Base-by-base conservation (phyloP, 2,888 invertebrate species). In the Lithophane socia region DNA sequence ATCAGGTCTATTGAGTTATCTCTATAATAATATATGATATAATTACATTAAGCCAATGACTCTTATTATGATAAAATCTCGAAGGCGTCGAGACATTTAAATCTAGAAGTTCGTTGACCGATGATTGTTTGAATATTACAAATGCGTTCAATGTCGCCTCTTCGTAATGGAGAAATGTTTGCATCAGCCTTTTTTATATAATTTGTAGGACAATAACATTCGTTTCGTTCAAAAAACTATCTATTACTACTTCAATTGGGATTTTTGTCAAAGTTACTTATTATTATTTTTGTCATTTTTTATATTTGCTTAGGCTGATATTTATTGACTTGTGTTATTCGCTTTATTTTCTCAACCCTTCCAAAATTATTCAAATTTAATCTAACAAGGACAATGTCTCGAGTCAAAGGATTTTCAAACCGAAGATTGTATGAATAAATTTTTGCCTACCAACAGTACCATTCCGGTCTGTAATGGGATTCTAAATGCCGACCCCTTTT, bases 91-190 rank as follows among this genome's bases (percentile, higher is more conserved):
- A 75, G 61, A 79, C 52, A 82, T 71, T 80, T 60, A 80, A 86
- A 86, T 71, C 68, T 68, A 56, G 58, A 24, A 60, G 87, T 77
- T 87, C 83, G 75, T 77, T 79, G 88, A 84, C 84, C 84, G 44
- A 44, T 44, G 68, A 73, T 80, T 67, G 61, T 77, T 73, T 78
- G 73, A 77, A 83, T 83, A 85, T 84, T 84, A 78, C 61, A 74
- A 84, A 79, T 75, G 69, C 75, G 78, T 88, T 83, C 76, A 88
- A 79, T 76, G 79, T 81, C 72, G 67, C 63, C 61, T 74, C 58
- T 67, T 74, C 21, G 24, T 75, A 74, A 73, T 73, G 49, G 71
- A 58, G 24, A 77, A 54, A 72, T 71, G 61, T 77, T 76, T 69
- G 71, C 77, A 77, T 73, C 56, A 63, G 61, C 67, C 18, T 69